Base-by-base conservation (phyloP, 1,140 invertebrate species). In the Aethina tumida region DNA sequence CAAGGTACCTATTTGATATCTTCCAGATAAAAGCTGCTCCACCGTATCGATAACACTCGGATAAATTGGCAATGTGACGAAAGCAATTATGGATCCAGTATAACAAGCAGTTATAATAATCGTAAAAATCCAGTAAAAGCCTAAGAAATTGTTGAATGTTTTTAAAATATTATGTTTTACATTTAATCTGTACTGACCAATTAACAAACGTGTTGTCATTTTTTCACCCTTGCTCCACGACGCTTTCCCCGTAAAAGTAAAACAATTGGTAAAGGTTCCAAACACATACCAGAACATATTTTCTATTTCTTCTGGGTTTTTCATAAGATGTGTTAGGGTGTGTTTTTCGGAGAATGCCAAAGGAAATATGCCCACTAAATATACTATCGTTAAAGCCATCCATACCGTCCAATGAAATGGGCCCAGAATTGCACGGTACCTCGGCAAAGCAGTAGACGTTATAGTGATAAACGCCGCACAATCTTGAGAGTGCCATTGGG, bases 211-310 rank as follows among this genome's bases (percentile, higher is more conserved):
- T 2, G 78, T 81, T 0, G 79, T 74, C 25, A 69, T 63, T 52
- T 78, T 81, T n/a, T 70, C 69, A 1, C 76, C 71, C 46, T 70
- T 75, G 27, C 69, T 71, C 76, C 79, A 80, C 1, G 78, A 76
- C 37, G 76, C 70, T 45, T 71, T 70, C 3, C 74, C 77, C 21
- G 65, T 67, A 49, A 84, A 81, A 2, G 76, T 76, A 42, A 85
- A 83, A 42, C 75, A 75, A 50, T 84, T 85, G 2, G 82, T 85
- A 56, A 84, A 85, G 24, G 81, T 84, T 6, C 81, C 81, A 46
- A 84, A 85, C 10, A 85, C 79, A 55, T 81, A 83, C 78, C 78
- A 81, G 55, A 80, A 81, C 76, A 80, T 80, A 43, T 81, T 79
- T 56, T 80, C 78, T 10, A 81, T 62, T 63, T 81, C 74, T 21